Conservation (phyloP, 1,140 invertebrate genomes). For the Hyposmocoma kahamanoa region DNA sequence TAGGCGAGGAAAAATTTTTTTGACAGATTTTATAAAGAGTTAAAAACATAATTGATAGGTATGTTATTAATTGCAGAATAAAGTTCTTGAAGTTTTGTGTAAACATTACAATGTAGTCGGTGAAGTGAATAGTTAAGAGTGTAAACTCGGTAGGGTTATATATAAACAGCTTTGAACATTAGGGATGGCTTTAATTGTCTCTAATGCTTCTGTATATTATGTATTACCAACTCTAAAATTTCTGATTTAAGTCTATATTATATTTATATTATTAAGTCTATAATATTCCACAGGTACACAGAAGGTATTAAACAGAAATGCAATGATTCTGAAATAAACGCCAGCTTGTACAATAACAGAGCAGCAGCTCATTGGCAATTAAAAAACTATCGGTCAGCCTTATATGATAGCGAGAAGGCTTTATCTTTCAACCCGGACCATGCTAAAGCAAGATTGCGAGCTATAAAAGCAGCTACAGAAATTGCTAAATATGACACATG, state of each 20-base stretch:
- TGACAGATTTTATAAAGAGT: too few relatives aligned
- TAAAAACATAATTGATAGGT: too few relatives aligned
- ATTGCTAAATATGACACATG: constrained; percentile 83
- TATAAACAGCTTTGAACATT: too few relatives aligned
- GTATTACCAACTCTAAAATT: too few relatives aligned
- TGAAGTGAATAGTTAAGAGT: too few relatives aligned
- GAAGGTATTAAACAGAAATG: constrained; percentile 90
- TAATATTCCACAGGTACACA: constrained; percentile 78
- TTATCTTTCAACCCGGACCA: constrained; percentile 86
- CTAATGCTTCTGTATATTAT: too few relatives aligned
- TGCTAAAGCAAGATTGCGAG: constrained; percentile 84
- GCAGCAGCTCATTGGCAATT: constrained; percentile 91
- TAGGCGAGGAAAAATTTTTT: too few relatives aligned
- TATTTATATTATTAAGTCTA: neutral
- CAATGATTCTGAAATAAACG: constrained; percentile 82
- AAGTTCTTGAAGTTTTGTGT: too few relatives aligned
- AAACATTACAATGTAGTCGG: too few relatives aligned
- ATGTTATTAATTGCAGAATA: too few relatives aligned
- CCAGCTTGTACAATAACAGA: constrained; percentile 93
- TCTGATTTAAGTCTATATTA: neutral
- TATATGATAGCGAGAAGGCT: constrained; percentile 76
- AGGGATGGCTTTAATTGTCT: too few relatives aligned
- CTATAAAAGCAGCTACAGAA: constrained; percentile 82
- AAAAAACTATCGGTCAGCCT: constrained; percentile 84
- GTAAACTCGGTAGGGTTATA: too few relatives aligned